Percentiles rank a stretch among this genome's conserved stretches.
These are phyloP conservation scores for Macropodus opercularis DNA, from an alignment of 2,797 vertebrate species.

Conservation along the genomic window DNA sequence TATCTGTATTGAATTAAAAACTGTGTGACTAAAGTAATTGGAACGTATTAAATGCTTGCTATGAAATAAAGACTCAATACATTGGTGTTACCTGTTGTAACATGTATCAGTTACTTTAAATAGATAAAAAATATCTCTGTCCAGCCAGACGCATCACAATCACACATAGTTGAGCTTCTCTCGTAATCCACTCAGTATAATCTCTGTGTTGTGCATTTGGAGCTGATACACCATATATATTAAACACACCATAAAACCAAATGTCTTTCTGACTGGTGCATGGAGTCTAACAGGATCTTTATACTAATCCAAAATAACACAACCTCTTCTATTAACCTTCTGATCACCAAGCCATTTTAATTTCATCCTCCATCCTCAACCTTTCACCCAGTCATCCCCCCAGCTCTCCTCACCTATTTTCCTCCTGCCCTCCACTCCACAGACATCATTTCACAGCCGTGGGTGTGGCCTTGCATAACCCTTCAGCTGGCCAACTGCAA, in stretches of 20 bases:
- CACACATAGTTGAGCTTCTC: slow-evolving; percentile 32
- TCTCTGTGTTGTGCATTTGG: slow-evolving; percentile 48
- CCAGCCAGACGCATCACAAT: slow-evolving; percentile 5
- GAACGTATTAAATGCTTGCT: no score
- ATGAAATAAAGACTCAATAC: no score
- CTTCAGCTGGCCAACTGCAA: slow-evolving; percentile 20
- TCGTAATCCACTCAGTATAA: slow-evolving; percentile 61
- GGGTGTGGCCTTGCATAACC: slow-evolving; percentile 48
- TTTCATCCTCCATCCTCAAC: not conserved
- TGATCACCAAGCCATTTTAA: not conserved
- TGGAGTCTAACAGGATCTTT: not conserved
- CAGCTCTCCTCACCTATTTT: slow-evolving; percentile 20
- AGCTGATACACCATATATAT: slow-evolving; percentile 3
- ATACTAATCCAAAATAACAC: not conserved
- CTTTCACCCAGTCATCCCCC: not conserved
- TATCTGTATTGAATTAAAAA: no score
- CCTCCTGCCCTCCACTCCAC: slow-evolving; percentile 16
- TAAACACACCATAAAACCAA: slow-evolving; percentile 2
- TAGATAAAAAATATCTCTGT: slow-evolving; percentile 7
- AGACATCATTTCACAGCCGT: slow-evolving; percentile 17
- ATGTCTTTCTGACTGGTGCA: not conserved
- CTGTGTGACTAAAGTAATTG: no score
- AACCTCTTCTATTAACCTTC: slow-evolving; percentile 2
- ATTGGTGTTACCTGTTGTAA: no score
- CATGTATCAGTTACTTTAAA: no score